phyloP scores from a whole-genome alignment of 37 sponge, comb jelly and placozoan species.

The Petrosia ficiformis region DNA sequence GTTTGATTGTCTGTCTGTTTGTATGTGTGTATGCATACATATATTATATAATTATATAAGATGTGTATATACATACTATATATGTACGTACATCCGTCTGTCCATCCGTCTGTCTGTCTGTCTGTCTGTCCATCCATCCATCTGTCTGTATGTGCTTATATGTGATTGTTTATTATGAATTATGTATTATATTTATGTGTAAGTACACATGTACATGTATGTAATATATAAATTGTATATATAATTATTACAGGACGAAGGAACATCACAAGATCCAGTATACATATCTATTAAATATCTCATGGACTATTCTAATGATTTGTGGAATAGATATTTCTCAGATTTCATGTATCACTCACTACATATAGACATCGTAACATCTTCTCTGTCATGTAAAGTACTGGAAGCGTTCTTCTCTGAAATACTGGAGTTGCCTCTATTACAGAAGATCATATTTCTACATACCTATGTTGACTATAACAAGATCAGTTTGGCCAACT shows the following conservation, averaged over 20 bases:
- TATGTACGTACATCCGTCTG: no score
- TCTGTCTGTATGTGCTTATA: no score
- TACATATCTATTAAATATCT: neutral
- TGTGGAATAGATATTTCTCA: conserved; percentile 58
- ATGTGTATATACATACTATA: no score
- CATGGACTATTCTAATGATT: neutral
- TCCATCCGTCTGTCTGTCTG: no score
- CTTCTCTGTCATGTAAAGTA: conserved; percentile 28
- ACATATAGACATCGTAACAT: conserved; percentile 13
- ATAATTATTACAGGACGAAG: neutral
- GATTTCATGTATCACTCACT: conserved; percentile 61
- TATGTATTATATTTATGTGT: no score
- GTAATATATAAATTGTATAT: neutral
- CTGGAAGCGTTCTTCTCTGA: conserved; percentile 31
- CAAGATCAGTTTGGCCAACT: conserved; percentile 57
- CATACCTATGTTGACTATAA: conserved; percentile 42
- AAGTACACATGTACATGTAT: no score
- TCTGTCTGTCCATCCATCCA: no score
- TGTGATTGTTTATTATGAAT: no score
- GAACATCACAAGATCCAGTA: neutral
- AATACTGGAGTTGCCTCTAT: conserved; percentile 8
- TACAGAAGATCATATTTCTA: conserved; percentile 13
- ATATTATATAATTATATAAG: no score
- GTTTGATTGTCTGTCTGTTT: no score
- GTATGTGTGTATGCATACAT: no score